Evolutionary conservation across 1,140 invertebrate genomes (phyloP).

Genomic region (Drosophila sucinea): DNA sequence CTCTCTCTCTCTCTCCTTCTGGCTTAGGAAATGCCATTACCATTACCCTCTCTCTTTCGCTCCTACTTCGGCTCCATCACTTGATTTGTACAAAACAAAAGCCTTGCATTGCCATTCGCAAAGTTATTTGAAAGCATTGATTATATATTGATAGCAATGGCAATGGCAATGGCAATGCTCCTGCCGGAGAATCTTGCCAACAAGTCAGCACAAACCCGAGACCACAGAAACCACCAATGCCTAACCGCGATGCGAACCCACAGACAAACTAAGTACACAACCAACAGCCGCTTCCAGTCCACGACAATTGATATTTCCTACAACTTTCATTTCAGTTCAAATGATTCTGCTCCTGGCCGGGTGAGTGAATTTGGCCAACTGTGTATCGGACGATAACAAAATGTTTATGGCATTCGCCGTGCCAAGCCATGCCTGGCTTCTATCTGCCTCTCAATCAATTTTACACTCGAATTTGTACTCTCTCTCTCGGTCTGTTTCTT

Average conservation of each 20-base stretch:
- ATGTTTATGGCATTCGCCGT: slow-evolving; percentile 43
- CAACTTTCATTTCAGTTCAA: slow-evolving; percentile 35
- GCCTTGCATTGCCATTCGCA: slow-evolving; percentile 67
- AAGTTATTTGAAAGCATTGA: slow-evolving; percentile 77
- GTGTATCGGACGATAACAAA: slow-evolving; percentile 37
- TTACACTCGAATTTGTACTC: not conserved
- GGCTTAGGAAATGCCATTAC: slow-evolving; percentile 49
- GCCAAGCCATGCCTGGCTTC: not conserved
- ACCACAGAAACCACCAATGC: slow-evolving; percentile 30
- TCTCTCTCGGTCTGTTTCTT: not conserved
- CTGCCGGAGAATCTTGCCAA: slow-evolving; percentile 17
- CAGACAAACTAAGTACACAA: slow-evolving; percentile 8
- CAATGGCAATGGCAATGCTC: slow-evolving; percentile 16
- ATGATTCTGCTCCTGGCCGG: not conserved
- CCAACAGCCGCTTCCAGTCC: slow-evolving; percentile 15
- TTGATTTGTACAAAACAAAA: slow-evolving; percentile 72
- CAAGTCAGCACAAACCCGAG: slow-evolving; percentile 21
- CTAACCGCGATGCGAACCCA: not conserved
- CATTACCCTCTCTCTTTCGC: slow-evolving; percentile 37
- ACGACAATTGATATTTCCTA: slow-evolving; percentile 66
- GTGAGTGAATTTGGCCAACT: slow-evolving; percentile 4
- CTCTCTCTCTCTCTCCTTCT: slow-evolving; percentile 4
- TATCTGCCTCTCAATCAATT: not conserved
- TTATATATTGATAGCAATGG: slow-evolving; percentile 63
- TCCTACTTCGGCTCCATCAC: slow-evolving; percentile 32